Evolutionary conservation across 2,113 vertebrate species (phyloP).

Genomic region (Melanotaenia duboulayi): DNA sequence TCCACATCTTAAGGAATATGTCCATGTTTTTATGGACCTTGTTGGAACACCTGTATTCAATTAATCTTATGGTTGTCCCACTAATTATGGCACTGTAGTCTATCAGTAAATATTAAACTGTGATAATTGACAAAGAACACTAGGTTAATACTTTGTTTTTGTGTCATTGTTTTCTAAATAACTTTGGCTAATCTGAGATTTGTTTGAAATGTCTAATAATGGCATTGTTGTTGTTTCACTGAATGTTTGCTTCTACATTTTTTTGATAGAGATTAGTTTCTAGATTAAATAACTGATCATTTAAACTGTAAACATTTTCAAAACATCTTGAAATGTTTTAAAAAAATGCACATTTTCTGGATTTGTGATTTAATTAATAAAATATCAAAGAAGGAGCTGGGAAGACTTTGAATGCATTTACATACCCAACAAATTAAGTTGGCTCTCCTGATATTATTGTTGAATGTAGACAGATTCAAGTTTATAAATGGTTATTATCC

Average conservation of each 20-base stretch:
- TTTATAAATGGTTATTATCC: no score
- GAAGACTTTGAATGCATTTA: not conserved
- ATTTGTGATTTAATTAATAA: not conserved
- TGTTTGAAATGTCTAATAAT: no score
- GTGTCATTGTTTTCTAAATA: conserved; percentile 1
- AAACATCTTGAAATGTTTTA: not conserved
- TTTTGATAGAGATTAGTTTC: not conserved
- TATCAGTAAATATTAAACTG: no score
- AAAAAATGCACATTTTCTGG: not conserved
- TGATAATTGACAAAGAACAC: no score
- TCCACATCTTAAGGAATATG: no score
- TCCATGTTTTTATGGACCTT: no score
- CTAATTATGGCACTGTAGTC: no score
- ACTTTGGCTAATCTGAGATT: not conserved
- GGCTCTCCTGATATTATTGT: not conserved
- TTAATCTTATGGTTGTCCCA: no score
- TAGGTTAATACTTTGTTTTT: not conserved
- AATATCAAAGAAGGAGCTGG: no score
- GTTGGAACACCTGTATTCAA: no score
- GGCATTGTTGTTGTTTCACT: not conserved
- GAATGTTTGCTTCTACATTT: no score
- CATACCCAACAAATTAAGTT: not conserved
- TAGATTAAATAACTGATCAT: not conserved
- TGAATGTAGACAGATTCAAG: no score
- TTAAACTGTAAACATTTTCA: not conserved